Conservation (phyloP, 2,888 invertebrate genomes). For the Cynaeus angustus region DNA sequence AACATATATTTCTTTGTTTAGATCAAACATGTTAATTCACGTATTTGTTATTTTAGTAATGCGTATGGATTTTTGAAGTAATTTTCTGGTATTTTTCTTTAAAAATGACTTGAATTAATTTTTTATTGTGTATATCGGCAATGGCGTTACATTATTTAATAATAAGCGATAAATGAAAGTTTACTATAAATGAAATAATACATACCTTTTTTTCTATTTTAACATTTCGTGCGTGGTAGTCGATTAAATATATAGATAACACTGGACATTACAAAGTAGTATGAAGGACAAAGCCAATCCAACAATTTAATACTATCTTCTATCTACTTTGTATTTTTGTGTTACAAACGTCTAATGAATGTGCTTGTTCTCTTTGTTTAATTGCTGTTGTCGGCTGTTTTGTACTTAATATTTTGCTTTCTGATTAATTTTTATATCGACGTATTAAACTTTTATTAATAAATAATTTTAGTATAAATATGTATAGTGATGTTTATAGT, state of each 20-base stretch:
- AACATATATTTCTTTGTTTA: slow-evolving; percentile 14
- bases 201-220: slow-evolving; percentile 26
- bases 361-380: slow-evolving; percentile 6
- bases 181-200: slow-evolving; percentile 28
- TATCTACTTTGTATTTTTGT: slow-evolving; percentile 50
- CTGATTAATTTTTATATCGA: background rate
- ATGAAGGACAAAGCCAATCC: slow-evolving; percentile 54
- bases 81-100: slow-evolving; percentile 14
- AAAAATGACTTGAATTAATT: slow-evolving; percentile 21
- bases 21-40: slow-evolving; percentile 10
- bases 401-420: background rate
- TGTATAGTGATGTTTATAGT: too few relatives aligned
- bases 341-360: slow-evolving; percentile 24
- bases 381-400: slow-evolving; percentile 13
- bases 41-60: slow-evolving; percentile 11
- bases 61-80: too few relatives aligned
- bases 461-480: too few relatives aligned
- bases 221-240: slow-evolving; percentile 46
- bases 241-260: slow-evolving; percentile 51
- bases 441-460: too few relatives aligned
- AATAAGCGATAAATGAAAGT: slow-evolving; percentile 29
- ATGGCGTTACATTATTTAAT: slow-evolving; percentile 30
- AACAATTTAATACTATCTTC: slow-evolving; percentile 51
- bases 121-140: slow-evolving; percentile 14
- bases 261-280: slow-evolving; percentile 44